A percentile compares a stretch with the other conserved stretches of the same genome.
These are phyloP conservation scores for Hephaestus fuliginosus DNA, from an alignment of 2,797 vertebrate species.

Conservation along the genomic window DNA sequence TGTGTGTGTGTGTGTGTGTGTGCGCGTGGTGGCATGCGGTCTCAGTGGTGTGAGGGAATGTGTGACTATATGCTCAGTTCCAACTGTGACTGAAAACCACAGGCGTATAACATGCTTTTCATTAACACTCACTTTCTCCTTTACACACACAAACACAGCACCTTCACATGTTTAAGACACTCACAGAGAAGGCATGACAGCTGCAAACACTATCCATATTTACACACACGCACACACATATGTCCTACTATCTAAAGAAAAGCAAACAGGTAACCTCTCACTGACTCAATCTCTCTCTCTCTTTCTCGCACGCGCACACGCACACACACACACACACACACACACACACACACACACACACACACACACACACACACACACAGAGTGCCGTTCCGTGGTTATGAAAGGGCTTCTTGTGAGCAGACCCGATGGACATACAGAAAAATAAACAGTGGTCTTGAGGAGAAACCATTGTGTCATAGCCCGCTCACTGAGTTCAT, in stretches of 20 bases:
- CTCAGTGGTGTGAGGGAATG: slow-evolving; percentile 61
- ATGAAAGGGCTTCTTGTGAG: slow-evolving; percentile 81
- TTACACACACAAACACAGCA: slow-evolving; percentile 35
- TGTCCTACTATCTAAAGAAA: slow-evolving; percentile 59
- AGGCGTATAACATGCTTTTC: slow-evolving; percentile 61
- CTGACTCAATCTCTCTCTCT: background rate
- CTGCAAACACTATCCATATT: slow-evolving; percentile 40
- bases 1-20: background rate
- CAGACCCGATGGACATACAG: slow-evolving; percentile 59
- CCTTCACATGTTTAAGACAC: slow-evolving; percentile 15
- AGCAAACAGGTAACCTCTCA: slow-evolving; percentile 57
- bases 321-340: slow-evolving; percentile 25
- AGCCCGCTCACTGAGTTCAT: slow-evolving; percentile 50
- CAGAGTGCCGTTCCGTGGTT: slow-evolving; percentile 34
- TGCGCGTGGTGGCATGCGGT: slow-evolving; percentile 26
- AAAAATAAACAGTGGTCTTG: slow-evolving; percentile 77
- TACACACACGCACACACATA: slow-evolving; percentile 31
- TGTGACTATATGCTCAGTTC: slow-evolving; percentile 58
- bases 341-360: slow-evolving; percentile 8
- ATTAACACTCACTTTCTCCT: slow-evolving; percentile 69
- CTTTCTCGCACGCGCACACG: background rate
- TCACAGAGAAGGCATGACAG: slow-evolving; percentile 1
- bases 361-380: slow-evolving; percentile 39
- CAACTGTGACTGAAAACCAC: slow-evolving; percentile 62
- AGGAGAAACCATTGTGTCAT: slow-evolving; percentile 80